Evolutionary conservation across 2,888 invertebrate species (phyloP).

Genomic region (Leucozona laternaria): DNA sequence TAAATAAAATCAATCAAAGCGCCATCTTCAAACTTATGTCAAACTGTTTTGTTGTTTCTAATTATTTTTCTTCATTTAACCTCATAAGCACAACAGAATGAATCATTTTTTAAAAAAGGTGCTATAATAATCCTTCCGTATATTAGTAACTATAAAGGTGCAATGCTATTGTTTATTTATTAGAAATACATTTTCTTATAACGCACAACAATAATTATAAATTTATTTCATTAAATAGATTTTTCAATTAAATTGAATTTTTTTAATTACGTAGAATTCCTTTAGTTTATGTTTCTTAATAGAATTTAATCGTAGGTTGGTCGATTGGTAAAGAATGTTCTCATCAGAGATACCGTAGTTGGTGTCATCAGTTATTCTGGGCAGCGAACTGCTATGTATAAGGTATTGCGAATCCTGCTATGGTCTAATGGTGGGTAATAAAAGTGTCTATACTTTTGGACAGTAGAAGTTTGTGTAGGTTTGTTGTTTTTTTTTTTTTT

Average conservation of each 20-base stretch:
- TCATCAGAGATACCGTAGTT: conserved; percentile 31
- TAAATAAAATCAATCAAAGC: conserved; percentile 27
- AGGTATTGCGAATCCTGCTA: conserved; percentile 39
- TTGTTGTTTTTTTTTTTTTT: conserved; percentile 5
- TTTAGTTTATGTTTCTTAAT: conserved; percentile 18
- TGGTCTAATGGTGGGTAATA: conserved; percentile 48
- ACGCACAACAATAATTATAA: conserved; percentile 3
- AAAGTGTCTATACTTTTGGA: conserved; percentile 40
- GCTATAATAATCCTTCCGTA: conserved; percentile 39
- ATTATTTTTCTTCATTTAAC: background rate
- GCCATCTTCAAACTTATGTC: conserved; percentile 20
- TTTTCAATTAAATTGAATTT: conserved; percentile 50
- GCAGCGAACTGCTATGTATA: conserved; percentile 25
- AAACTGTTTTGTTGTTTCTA: background rate
- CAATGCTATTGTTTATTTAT: background rate
- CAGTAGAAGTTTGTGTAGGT: conserved; percentile 19
- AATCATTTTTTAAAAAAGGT: conserved; percentile 35
- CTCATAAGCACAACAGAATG: conserved; percentile 19
- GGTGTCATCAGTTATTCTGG: conserved; percentile 63
- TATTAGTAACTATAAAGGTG: background rate
- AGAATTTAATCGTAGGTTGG: conserved; percentile 29
- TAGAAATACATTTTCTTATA: background rate
- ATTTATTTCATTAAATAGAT: conserved; percentile 3
- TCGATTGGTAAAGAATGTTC: conserved; percentile 29
- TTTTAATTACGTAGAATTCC: conserved; percentile 45